Evolutionary conservation across 2,113 vertebrate genomes (phyloP), one percentile per base, ranked within the genome.

Genomic region (Hydropotes inermis): DNA sequence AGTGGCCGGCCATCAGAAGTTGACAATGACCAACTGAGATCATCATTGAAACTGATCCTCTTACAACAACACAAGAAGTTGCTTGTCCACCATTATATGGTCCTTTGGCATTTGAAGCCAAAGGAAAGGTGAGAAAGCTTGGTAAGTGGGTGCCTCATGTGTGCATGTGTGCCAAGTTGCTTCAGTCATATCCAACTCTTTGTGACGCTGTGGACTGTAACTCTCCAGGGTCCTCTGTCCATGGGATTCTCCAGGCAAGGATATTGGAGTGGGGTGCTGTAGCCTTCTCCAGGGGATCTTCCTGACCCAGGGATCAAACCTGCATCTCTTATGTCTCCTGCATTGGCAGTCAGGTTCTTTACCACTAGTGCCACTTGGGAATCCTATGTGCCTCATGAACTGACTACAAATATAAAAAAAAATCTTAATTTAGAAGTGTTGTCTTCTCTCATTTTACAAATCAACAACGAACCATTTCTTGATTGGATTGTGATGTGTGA

Each of bases 121-220:
- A 76, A 76, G 23, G 36, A 43, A 76, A 76, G 36, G 36, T 43
- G 23, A 25, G 27, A 39, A 76, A 27, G 70, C 23, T 25, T 43
- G 36, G 23, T 14, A 39, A 27, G 70, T 7, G 36, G 39, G 12
- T 14, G 70, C 36, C 39, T 43, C 70, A 14, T 27, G 70, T 74
- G 21, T 23, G 19, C 0, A 0, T 76, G 70, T 0, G 0, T 43
- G 23, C 36, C 39, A 76, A 3, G 36, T 14, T 3, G 1, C 70
- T 76, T 76, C 36, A 76, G 70, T 27, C 19, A 70, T 39, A 39
- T 70, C n/a, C n/a, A 39, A 27, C 6, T 76, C 36, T 76, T 43
- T 76, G 70, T 0, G 3, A 43, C 0, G 1, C 36, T 74, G 36
- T 25, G 36, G 70, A 14, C 36, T 3, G 11, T 25, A 74, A 39